Evolutionary conservation across 2,113 vertebrate species (phyloP).

Genomic region (Plecturocebus donacophilus): DNA sequence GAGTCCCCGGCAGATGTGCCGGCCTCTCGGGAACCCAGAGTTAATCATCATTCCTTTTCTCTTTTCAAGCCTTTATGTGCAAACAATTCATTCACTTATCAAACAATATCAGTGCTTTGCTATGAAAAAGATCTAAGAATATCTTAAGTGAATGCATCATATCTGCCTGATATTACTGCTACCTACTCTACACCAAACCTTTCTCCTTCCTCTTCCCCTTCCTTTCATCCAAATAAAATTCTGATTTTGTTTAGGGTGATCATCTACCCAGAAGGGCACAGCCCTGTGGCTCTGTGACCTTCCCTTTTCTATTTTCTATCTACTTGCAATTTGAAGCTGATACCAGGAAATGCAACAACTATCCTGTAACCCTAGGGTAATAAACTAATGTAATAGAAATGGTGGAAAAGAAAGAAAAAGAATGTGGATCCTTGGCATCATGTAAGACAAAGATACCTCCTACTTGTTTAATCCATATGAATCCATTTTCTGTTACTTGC

Average conservation of each 20-base stretch:
- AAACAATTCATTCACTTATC: background rate
- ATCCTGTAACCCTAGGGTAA: background rate
- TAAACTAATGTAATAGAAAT: background rate
- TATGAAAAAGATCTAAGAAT: background rate
- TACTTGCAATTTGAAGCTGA: background rate
- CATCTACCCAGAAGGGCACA: background rate
- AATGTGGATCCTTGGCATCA: background rate
- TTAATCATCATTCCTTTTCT: conserved; percentile 5
- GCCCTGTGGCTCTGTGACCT: background rate
- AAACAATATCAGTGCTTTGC: background rate
- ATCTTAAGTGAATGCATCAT: background rate
- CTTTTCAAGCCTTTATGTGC: background rate
- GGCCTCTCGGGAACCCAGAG: too few relatives aligned
- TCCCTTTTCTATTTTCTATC: background rate
- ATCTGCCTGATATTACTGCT: background rate
- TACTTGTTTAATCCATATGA: background rate
- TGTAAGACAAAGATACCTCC: background rate
- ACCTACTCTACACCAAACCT: background rate
- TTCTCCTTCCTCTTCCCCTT: background rate
- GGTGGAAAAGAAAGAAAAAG: background rate
- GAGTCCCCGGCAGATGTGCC: too few relatives aligned
- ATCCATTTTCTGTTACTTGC: background rate
- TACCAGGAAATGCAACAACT: background rate
- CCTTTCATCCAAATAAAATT: background rate
- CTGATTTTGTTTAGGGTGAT: background rate